These are phyloP conservation scores for Nycticebus coucang DNA, from an alignment of 2,113 vertebrate genomes.

Conservation along the genomic window DNA sequence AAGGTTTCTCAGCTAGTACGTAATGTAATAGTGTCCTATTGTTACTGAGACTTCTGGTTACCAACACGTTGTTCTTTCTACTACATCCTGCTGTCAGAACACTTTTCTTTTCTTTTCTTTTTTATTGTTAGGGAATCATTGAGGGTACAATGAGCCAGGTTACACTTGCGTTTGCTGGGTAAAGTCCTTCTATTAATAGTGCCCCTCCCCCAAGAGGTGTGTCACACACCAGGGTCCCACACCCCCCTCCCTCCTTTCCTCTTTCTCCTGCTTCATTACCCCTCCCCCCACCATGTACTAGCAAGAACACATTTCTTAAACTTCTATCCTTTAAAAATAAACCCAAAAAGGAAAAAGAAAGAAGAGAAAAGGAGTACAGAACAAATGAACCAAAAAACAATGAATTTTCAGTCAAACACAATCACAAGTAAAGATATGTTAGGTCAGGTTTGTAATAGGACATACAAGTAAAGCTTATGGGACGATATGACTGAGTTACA, in stretches of 20 bases:
- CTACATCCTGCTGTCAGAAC: background rate
- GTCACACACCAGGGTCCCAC: too few relatives aligned
- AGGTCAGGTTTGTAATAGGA: background rate
- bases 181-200: too few relatives aligned
- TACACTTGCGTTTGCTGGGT: too few relatives aligned
- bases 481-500: background rate
- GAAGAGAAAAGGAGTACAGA: background rate
- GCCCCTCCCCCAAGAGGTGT: too few relatives aligned
- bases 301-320: background rate
- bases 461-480: background rate
- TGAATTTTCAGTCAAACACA: background rate
- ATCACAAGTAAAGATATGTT: background rate
- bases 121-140: too few relatives aligned
- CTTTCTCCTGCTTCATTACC: too few relatives aligned
- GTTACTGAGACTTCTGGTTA: background rate
- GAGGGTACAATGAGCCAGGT: too few relatives aligned
- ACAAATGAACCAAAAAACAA: background rate
- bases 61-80: background rate
- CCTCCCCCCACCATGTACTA: too few relatives aligned
- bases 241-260: too few relatives aligned
- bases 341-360: background rate
- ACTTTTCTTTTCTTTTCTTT: too few relatives aligned
- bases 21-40: too few relatives aligned
- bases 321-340: background rate
- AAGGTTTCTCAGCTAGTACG: background rate